Evolutionary conservation across 2,888 invertebrate species (phyloP).

Genomic region (Nezara viridula): DNA sequence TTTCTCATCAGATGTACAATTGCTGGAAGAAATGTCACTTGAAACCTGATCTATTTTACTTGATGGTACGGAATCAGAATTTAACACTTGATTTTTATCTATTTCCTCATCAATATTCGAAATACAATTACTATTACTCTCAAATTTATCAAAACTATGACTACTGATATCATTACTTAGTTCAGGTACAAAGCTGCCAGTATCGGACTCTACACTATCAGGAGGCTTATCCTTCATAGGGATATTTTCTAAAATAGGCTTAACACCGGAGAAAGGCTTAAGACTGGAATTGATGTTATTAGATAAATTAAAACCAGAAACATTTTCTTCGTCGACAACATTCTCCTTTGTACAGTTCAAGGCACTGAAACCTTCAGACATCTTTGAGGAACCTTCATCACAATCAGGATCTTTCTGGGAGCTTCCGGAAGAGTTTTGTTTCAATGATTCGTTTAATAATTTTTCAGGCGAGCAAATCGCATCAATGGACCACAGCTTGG

Average conservation of each 20-base stretch:
- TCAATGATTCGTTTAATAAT: background rate
- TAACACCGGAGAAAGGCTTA: slow-evolving; percentile 11
- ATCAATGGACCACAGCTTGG: slow-evolving; percentile 67
- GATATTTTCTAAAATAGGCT: slow-evolving; percentile 46
- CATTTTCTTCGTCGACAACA: background rate
- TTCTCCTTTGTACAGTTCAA: background rate
- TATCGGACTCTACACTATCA: background rate
- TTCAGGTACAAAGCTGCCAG: background rate
- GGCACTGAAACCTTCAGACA: background rate
- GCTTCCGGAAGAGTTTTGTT: slow-evolving; percentile 50
- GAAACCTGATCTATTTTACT: background rate
- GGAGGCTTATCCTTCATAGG: slow-evolving; percentile 48
- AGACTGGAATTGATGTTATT: background rate
- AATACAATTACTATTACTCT: background rate
- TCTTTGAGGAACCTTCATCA: background rate
- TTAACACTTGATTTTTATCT: background rate
- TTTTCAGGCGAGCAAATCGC: slow-evolving; percentile 65
- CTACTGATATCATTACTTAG: background rate
- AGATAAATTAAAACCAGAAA: background rate
- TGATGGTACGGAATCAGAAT: background rate
- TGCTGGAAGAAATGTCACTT: background rate
- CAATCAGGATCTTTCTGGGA: slow-evolving; percentile 15
- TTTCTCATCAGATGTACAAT: background rate
- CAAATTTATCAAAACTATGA: background rate
- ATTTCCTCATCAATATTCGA: background rate